phyloP scores from a whole-genome alignment of 1,140 invertebrate species.

The Solen grandis region DNA sequence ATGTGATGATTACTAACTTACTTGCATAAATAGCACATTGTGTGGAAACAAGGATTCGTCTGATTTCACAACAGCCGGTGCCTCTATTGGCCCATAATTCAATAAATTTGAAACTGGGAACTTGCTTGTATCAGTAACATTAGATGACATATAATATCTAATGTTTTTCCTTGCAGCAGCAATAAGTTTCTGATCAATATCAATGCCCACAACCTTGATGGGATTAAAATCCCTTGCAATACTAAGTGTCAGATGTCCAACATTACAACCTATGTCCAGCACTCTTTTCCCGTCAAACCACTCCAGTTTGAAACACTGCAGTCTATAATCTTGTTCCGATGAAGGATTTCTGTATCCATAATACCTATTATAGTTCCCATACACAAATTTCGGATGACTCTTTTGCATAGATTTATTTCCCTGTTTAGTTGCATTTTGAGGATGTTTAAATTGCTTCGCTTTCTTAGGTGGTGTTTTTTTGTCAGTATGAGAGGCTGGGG shows the following conservation, averaged over 20 bases:
- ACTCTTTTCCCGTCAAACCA: conserved; percentile 95
- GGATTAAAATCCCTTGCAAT: conserved; percentile 93
- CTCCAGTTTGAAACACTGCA: conserved; percentile 91
- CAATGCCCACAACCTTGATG: conserved; percentile 93
- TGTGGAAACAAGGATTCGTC: conserved; percentile 86
- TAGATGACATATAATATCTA: conserved; percentile 86
- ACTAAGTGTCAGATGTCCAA: conserved; percentile 92
- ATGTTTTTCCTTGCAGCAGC: conserved; percentile 91
- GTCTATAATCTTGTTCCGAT: conserved; percentile 89
- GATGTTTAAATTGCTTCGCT: conserved; percentile 54
- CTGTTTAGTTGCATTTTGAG: not conserved
- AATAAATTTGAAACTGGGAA: conserved; percentile 92
- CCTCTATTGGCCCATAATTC: conserved; percentile 89
- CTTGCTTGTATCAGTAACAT: conserved; percentile 64
- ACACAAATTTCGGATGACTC: conserved; percentile 86
- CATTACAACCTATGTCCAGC: conserved; percentile 98
- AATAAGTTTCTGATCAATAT: conserved; percentile 96
- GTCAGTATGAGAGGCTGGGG: conserved; percentile 60
- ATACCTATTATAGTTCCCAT: conserved; percentile 98
- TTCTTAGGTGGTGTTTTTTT: conserved; percentile 56
- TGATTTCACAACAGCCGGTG: conserved; percentile 83
- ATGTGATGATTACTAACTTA: conserved; percentile 83
- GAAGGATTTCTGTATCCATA: conserved; percentile 95
- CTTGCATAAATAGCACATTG: conserved; percentile 93
- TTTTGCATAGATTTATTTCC: not conserved